A percentile compares a stretch with the other conserved stretches of the same genome.
Evolutionary conservation across 2,797 vertebrate species (phyloP).

Genomic region (Clarias pachynema): DNA sequence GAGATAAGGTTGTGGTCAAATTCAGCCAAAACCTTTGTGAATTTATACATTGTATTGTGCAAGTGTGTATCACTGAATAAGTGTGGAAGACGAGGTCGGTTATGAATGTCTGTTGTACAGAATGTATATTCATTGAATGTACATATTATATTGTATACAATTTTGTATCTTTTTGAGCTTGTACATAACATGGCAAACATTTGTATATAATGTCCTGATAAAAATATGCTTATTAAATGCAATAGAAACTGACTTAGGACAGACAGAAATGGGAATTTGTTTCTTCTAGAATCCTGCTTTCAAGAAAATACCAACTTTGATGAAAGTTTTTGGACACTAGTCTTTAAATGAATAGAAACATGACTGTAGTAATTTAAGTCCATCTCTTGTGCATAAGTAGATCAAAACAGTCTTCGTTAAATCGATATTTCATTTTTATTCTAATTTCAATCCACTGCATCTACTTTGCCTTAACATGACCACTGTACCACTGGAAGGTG

Average conservation of each 20-base stretch:
- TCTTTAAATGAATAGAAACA: neutral
- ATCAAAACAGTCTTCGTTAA: neutral
- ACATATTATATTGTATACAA: constrained; percentile 38
- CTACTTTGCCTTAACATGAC: no score
- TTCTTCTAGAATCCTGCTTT: neutral
- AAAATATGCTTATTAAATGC: constrained; percentile 16
- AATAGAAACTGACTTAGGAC: neutral
- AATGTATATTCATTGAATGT: constrained; percentile 47
- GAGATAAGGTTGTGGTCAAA: neutral
- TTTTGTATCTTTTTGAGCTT: constrained; percentile 6
- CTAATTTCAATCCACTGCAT: neutral
- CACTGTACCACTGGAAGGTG: no score
- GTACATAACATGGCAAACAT: constrained; percentile 38
- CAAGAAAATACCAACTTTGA: neutral
- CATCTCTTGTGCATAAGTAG: neutral
- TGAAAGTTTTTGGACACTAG: neutral
- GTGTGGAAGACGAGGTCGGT: neutral
- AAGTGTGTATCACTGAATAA: constrained; percentile 1
- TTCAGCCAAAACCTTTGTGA: constrained; percentile 11
- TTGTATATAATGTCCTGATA: constrained; percentile 31
- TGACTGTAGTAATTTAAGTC: no score
- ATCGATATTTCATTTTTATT: neutral
- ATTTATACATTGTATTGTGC: neutral
- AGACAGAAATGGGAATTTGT: neutral
- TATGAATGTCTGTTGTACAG: constrained; percentile 42